Evolutionary conservation across 2,113 vertebrate species (phyloP).

Genomic region (Daboia siamensis): DNA sequence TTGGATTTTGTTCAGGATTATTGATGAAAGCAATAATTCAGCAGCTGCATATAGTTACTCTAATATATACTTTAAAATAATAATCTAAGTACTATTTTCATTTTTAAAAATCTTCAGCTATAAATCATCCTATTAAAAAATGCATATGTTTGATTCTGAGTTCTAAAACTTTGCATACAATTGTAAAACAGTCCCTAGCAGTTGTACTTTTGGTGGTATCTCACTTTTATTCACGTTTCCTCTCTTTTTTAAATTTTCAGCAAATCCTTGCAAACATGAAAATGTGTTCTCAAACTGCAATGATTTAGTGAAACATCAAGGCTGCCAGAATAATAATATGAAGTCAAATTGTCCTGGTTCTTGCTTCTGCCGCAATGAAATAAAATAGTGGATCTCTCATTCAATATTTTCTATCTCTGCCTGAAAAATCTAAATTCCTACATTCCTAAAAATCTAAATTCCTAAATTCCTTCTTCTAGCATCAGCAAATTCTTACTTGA

Average conservation of each 20-base stretch:
- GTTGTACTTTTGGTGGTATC: fast-evolving
- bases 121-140: not conserved
- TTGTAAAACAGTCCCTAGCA: not conserved
- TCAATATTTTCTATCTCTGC: not conserved
- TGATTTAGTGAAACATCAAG: not conserved
- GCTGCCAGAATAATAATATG: fast-evolving
- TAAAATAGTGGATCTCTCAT: fast-evolving
- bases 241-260: constrained; percentile 51
- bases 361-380: constrained; percentile 5
- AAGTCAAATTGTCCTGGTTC: not conserved
- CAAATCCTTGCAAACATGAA: constrained; percentile 48
- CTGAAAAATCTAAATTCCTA: not conserved
- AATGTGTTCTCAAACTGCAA: constrained; percentile 24
- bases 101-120: not conserved
- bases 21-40: not conserved
- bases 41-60: not conserved
- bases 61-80: not conserved
- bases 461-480: not conserved
- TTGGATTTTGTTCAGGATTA: not conserved
- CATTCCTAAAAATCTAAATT: not conserved
- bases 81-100: not conserved
- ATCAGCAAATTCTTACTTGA: not conserved
- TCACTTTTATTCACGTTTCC: not conserved
- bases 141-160: not conserved
- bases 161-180: not conserved